Conservation (phyloP, 2,888 invertebrate genomes). For the Microctonus aethiopoides region DNA sequence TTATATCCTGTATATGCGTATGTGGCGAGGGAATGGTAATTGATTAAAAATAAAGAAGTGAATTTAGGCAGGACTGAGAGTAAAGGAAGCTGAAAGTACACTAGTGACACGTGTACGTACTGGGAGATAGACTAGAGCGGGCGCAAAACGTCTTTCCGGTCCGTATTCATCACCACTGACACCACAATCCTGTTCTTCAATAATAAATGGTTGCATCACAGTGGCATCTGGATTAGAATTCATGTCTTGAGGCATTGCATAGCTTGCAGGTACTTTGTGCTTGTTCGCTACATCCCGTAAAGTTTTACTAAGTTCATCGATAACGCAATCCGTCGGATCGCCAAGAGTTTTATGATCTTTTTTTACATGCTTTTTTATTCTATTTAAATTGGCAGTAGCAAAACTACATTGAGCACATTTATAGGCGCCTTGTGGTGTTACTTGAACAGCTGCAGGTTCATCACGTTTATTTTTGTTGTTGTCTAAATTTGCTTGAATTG, state of each 20-base stretch:
- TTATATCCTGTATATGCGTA: slow-evolving; percentile 41
- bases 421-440: slow-evolving; percentile 62
- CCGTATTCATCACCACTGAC: slow-evolving; percentile 50
- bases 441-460: slow-evolving; percentile 68
- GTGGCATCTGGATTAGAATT: slow-evolving; percentile 69
- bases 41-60: slow-evolving; percentile 6
- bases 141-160: slow-evolving; percentile 76
- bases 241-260: slow-evolving; percentile 73
- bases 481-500: slow-evolving; percentile 52
- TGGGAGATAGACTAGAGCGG: slow-evolving; percentile 93
- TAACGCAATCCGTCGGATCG: slow-evolving; percentile 63
- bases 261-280: slow-evolving; percentile 73
- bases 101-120: slow-evolving; percentile 88
- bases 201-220: slow-evolving; percentile 93
- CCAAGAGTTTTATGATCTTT: slow-evolving; percentile 66
- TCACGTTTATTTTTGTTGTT: slow-evolving; percentile 68
- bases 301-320: slow-evolving; percentile 68
- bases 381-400: slow-evolving; percentile 61
- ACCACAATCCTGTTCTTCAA: slow-evolving; percentile 73
- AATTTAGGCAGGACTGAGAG: slow-evolving; percentile 88
- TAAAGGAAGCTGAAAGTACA: slow-evolving; percentile 90
- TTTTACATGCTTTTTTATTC: slow-evolving; percentile 67
- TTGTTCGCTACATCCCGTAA: slow-evolving; percentile 70
- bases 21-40: not conserved
- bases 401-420: slow-evolving; percentile 64